Evolutionary conservation across 2,797 vertebrate species (phyloP).

Genomic region (Oreortyx pictus): DNA sequence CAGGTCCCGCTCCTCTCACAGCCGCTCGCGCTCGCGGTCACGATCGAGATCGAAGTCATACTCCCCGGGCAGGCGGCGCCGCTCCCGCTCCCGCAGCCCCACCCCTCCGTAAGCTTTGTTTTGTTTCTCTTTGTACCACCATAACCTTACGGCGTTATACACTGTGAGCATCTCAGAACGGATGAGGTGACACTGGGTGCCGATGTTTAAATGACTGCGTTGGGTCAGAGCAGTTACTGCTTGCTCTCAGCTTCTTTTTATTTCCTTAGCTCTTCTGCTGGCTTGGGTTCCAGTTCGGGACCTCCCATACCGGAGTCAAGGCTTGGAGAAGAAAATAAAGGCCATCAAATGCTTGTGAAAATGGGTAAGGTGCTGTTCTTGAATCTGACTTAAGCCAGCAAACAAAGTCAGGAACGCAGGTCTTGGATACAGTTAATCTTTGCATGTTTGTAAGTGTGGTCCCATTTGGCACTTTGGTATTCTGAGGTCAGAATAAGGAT

Average conservation of each 20-base stretch:
- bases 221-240: neutral
- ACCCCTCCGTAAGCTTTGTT: constrained; percentile 88
- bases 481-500: neutral
- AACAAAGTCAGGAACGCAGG: neutral
- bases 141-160: neutral
- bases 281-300: constrained; percentile 83
- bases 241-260: neutral
- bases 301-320: constrained; percentile 82
- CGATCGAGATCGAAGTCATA: constrained; percentile 89
- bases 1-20: constrained; percentile 87
- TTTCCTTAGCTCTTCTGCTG: constrained; percentile 79
- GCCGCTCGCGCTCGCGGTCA: constrained; percentile 86
- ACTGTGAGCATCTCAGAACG: neutral
- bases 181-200: neutral
- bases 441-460: neutral
- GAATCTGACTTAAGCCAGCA: neutral
- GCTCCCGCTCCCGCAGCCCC: constrained; percentile 87
- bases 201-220: neutral
- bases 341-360: constrained; percentile 98
- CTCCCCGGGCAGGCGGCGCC: constrained; percentile 87
- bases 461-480: neutral
- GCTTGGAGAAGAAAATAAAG: constrained; percentile 97
- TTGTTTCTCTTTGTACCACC: neutral
- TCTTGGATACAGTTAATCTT: neutral
- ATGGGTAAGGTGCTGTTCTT: constrained; percentile 87